These are phyloP conservation scores for Agrilus planipennis DNA, from an alignment of 1,140 invertebrate species.

Conservation along the genomic window DNA sequence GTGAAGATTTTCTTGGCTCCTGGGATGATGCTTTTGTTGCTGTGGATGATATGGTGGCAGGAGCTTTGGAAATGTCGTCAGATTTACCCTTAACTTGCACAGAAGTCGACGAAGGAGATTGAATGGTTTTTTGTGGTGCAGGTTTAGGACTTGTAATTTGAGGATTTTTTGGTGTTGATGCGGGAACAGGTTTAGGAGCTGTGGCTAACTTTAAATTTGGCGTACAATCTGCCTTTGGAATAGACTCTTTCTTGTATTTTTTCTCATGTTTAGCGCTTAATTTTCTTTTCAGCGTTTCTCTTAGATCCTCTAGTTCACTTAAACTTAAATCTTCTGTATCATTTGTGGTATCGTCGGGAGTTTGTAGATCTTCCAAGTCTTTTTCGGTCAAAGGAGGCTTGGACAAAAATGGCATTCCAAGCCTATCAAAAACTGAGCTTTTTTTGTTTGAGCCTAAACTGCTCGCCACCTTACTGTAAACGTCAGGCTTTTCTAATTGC, in stretches of 20 bases:
- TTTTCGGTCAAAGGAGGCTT: constrained; percentile 23
- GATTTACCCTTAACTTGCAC: too few relatives aligned
- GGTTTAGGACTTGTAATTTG: constrained; percentile 1
- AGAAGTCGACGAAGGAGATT: too few relatives aligned
- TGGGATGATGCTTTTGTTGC: constrained; percentile 4
- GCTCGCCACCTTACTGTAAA: constrained; percentile 21
- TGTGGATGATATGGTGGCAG: too few relatives aligned
- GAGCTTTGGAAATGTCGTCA: too few relatives aligned
- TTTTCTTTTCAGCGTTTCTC: constrained; percentile 15
- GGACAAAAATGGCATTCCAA: constrained; percentile 14
- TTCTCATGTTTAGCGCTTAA: constrained; percentile 2
- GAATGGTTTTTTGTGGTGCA: constrained; percentile 1
- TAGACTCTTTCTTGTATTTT: constrained; percentile 1
- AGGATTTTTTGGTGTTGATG: constrained; percentile 10
- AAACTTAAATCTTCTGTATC: constrained; percentile 10
- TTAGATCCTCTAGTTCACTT: constrained; percentile 15
- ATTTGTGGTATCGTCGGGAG: constrained; percentile 10
- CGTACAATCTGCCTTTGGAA: constrained; percentile 7
- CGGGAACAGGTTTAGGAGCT: too few relatives aligned
- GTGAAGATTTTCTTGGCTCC: constrained; percentile 1
- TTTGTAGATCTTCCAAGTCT: constrained; percentile 23
- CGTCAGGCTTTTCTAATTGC: constrained; percentile 15
- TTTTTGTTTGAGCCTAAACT: constrained; percentile 9
- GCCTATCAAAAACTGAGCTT: background rate
- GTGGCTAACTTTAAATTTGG: constrained; percentile 14